Conservation (phyloP, 2,113 vertebrate species). For the Asarcornis scutulata region DNA sequence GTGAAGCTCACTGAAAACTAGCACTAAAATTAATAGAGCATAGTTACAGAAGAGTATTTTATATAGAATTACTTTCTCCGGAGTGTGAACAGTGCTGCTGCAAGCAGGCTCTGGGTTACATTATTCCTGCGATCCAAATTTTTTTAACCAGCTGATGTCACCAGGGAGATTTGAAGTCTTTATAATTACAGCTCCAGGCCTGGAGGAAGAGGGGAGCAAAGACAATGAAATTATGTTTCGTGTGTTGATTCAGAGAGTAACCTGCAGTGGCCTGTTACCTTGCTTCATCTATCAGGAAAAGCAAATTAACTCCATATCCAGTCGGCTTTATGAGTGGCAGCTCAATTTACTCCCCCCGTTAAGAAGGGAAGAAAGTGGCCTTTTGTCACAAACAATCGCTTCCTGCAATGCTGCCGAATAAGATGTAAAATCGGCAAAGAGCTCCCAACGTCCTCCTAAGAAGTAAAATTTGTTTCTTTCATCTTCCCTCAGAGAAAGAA, state of each 20-base stretch:
- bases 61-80: constrained; percentile 37
- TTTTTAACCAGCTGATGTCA: constrained; percentile 76
- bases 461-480: constrained; percentile 66
- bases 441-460: constrained; percentile 51
- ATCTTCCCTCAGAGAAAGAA: constrained; percentile 64
- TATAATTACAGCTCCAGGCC: constrained; percentile 73
- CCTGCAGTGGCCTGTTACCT: constrained; percentile 48
- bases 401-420: constrained; percentile 54
- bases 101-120: constrained; percentile 54
- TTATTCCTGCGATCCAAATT: constrained; percentile 72
- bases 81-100: constrained; percentile 48
- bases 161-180: constrained; percentile 72
- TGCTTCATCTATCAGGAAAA: constrained; percentile 48
- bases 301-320: constrained; percentile 57
- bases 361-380: constrained; percentile 39
- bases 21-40: constrained; percentile 51
- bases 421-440: constrained; percentile 61
- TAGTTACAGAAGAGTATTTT: constrained; percentile 45
- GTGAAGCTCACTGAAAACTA: constrained; percentile 41
- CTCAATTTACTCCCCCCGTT: constrained; percentile 60
- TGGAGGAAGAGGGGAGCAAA: constrained; percentile 21
- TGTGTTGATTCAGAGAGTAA: constrained; percentile 53
- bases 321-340: constrained; percentile 63
- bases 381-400: constrained; percentile 69
- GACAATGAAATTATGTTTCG: constrained; percentile 60